Base-by-base conservation (phyloP, 2,888 invertebrate species). In the Belgica antarctica region DNA sequence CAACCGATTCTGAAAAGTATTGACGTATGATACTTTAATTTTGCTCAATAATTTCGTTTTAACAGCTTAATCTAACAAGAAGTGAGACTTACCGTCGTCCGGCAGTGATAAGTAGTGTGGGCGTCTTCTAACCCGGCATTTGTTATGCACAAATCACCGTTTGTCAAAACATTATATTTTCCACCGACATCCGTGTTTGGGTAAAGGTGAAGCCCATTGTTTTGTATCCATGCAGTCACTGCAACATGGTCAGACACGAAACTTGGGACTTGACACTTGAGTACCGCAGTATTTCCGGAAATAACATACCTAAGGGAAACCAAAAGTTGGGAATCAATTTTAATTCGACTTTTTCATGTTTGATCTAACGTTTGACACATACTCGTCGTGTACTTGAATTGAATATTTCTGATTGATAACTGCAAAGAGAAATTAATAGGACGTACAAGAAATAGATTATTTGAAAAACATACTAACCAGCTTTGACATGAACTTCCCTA, bases 211-310 rank as follows among this genome's bases (percentile, higher is more conserved):
- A 89, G 85, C 74, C 86, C 85, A 71, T 88, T 88, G 75, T 92
- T 91, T 78, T 91, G 90, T 73, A 92, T 86, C 96, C 96, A 96
- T 69, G 94, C 91, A 31, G 93, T 93, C 72, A 89, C 87, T 81
- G 88, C 88, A 75, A 95, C 90, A 78, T 92, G 90, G 75, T 94
- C 94, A 73, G 89, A 86, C 79, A 93, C 91, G 82, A 91, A 93
- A 74, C 89, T 86, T 52, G 95, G 93, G 76, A 95, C 90, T 79
- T 90, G 87, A 80, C 96, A 96, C 77, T 90, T 88, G 73, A 96
- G 84, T 72, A 95, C 89, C 1, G 92, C 95, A 10, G 94, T 92
- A 81, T 94, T 94, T 70, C 94, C 94, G 71, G 89, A 85, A 81
- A 93, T 91, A 76, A 94, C 94, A 82, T n/a, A n/a, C n/a, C n/a